These are phyloP conservation scores for Aythya baeri DNA, from an alignment of 2,113 vertebrate species.

Conservation along the genomic window DNA sequence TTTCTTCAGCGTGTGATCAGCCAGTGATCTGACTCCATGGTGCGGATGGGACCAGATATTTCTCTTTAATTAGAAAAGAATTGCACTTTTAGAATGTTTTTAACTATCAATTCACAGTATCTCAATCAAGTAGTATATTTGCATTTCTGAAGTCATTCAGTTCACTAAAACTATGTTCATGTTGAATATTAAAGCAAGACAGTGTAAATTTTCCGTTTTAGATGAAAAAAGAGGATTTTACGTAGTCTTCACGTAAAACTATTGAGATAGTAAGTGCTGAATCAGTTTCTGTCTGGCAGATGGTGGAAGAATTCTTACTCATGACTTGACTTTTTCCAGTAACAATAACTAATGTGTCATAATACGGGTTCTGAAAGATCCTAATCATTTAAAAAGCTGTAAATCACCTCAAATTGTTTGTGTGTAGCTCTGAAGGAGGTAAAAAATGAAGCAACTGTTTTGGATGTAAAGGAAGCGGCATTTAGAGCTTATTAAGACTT, in stretches of 20 bases:
- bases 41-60: not conserved
- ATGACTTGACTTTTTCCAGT: not conserved
- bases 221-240: not conserved
- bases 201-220: not conserved
- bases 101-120: not conserved
- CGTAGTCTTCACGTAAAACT: not conserved
- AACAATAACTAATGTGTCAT: not conserved
- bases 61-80: not conserved
- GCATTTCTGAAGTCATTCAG: not conserved
- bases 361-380: not conserved
- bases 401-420: not conserved
- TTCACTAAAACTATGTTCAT: not conserved
- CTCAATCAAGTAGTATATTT: not conserved
- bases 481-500: not conserved
- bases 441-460: not conserved
- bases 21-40: not conserved
- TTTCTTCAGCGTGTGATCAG: not conserved
- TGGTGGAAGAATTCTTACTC: not conserved
- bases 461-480: not conserved
- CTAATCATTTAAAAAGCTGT: not conserved
- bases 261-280: not conserved
- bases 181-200: not conserved
- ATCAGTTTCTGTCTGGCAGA: not conserved
- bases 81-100: fast-evolving
- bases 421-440: not conserved